A percentile compares a stretch with the other conserved stretches of the same genome.
phyloP scores from a whole-genome alignment of 2,113 vertebrate species.

The Procavia capensis region DNA sequence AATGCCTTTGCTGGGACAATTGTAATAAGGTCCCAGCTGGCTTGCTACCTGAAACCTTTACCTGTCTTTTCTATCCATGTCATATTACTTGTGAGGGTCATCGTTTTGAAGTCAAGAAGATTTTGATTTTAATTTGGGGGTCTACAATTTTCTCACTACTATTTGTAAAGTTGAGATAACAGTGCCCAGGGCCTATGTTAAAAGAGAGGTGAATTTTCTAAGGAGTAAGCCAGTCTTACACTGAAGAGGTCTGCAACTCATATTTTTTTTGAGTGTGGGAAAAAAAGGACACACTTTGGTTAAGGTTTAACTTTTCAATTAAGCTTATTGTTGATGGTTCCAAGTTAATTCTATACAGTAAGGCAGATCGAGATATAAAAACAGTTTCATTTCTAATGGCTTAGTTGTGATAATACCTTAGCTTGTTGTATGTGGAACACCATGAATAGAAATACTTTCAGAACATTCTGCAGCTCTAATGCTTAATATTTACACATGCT shows the following conservation, averaged over 20 bases:
- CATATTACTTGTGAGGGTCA: not conserved
- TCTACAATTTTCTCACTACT: not conserved
- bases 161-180: not conserved
- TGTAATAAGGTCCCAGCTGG: not conserved
- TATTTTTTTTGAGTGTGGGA: not conserved
- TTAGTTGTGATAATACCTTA: constrained; percentile 26
- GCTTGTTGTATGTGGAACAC: constrained; percentile 68
- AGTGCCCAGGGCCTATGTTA: not conserved
- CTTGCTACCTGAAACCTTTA: not conserved
- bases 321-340: constrained; percentile 37
- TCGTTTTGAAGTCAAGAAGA: not conserved
- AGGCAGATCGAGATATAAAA: constrained; percentile 63
- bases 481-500: constrained; percentile 62
- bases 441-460: constrained; percentile 65
- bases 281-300: not conserved
- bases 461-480: constrained; percentile 64
- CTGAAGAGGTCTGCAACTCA: not conserved
- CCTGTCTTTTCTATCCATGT: not conserved
- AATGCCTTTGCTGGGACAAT: not conserved
- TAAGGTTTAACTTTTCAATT: constrained; percentile 48
- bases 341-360: constrained; percentile 30
- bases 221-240: not conserved
- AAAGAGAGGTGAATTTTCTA: not conserved
- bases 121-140: not conserved
- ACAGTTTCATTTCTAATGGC: constrained; percentile 73